phyloP scores from a whole-genome alignment of 2,888 invertebrate genomes.

The Troides helena region DNA sequence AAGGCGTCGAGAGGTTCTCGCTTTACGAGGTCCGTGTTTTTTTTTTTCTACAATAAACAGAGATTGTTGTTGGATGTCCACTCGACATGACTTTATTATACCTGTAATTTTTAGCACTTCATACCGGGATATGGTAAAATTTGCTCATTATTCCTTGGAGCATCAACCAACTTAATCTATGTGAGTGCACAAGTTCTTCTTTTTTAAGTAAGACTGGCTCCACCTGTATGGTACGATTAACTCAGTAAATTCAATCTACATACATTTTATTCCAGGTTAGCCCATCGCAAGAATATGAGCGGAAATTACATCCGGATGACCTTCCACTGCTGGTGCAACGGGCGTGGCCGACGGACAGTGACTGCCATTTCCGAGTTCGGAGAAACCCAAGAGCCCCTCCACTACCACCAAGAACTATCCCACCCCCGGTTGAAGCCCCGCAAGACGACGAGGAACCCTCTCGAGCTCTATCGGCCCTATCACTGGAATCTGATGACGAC shows the following conservation, averaged over 20 bases:
- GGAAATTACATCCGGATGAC: slow-evolving; percentile 93
- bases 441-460: slow-evolving; percentile 65
- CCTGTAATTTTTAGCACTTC: too few species aligned
- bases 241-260: too few species aligned
- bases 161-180: too few species aligned
- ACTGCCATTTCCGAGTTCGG: slow-evolving; percentile 90
- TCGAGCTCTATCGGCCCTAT: slow-evolving; percentile 68
- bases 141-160: too few species aligned
- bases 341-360: slow-evolving; percentile 84
- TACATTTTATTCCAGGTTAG: slow-evolving; percentile 74
- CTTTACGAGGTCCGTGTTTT: slow-evolving; percentile 86
- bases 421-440: slow-evolving; percentile 43
- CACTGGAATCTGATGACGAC: slow-evolving; percentile 66
- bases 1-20: slow-evolving; percentile 92
- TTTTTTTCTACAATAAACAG: too few species aligned
- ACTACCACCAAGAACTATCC: slow-evolving; percentile 82
- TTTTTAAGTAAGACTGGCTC: too few species aligned
- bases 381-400: slow-evolving; percentile 91
- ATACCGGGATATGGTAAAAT: too few species aligned
- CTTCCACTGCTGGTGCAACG: slow-evolving; percentile 90
- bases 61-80: too few species aligned
- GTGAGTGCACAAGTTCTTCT: too few species aligned
- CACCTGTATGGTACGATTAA: too few species aligned
- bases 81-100: too few species aligned
- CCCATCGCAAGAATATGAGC: slow-evolving; percentile 91